A percentile compares a stretch with the other conserved stretches of the same genome.
Evolutionary conservation across 2,888 invertebrate genomes (phyloP).

Genomic region (Eilema caniola): DNA sequence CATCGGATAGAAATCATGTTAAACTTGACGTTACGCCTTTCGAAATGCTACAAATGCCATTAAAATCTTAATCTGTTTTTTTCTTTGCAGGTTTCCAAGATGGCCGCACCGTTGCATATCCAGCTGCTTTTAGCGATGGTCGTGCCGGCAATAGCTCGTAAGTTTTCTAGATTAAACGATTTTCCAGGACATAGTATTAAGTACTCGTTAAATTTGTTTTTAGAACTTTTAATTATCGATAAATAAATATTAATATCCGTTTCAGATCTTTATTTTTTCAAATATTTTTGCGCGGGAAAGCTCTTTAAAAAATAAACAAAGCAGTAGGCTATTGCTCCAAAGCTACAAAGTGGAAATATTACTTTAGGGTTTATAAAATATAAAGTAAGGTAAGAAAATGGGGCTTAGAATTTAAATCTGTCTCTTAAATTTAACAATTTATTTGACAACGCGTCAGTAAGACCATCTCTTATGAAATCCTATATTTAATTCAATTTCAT

Average conservation of each 20-base stretch:
- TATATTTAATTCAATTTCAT: conserved; percentile 26
- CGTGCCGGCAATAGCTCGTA: conserved; percentile 65
- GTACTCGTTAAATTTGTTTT: not conserved
- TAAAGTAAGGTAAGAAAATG: not conserved
- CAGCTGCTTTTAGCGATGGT: conserved; percentile 61
- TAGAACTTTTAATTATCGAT: not conserved
- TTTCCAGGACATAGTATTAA: conserved; percentile 1
- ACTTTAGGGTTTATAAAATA: not conserved
- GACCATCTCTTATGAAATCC: conserved; percentile 6
- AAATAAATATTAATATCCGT: not conserved
- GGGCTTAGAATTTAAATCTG: conserved; percentile 50
- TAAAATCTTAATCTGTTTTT: conserved; percentile 29
- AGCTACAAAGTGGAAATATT: not conserved
- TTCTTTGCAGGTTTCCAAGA: conserved; percentile 61
- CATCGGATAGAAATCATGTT: not conserved
- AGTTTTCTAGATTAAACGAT: conserved; percentile 37
- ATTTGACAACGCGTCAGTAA: conserved; percentile 3
- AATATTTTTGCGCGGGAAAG: not conserved
- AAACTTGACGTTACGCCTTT: not conserved
- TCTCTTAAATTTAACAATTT: conserved; percentile 41
- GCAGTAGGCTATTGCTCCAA: not conserved
- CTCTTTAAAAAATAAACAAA: not conserved
- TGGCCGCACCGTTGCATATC: conserved; percentile 58
- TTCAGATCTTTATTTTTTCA: not conserved
- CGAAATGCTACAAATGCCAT: not conserved